Conservation (phyloP, 1,140 invertebrate species). For the Sogatella furcifera region DNA sequence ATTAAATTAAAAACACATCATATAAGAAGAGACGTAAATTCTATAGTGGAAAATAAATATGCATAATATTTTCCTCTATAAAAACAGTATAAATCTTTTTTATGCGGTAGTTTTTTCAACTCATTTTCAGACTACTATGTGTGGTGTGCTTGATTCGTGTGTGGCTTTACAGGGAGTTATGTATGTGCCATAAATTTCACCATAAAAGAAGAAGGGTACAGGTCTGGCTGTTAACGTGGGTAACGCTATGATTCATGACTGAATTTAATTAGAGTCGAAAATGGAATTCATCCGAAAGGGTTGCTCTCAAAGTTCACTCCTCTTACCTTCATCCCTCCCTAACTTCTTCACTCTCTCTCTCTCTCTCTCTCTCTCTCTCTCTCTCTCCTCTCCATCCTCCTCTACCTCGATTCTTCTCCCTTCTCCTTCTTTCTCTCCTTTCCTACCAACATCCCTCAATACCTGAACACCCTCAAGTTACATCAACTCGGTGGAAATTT, state of each 20-base stretch:
- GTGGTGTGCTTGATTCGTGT: too few species aligned
- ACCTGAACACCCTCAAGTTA: background rate
- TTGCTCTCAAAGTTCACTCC: background rate
- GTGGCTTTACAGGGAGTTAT: too few species aligned
- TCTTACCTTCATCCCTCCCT: constrained; percentile 6
- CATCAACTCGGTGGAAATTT: background rate
- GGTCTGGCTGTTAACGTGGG: constrained; percentile 1
- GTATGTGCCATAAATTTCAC: constrained; percentile 3
- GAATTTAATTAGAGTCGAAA: constrained; percentile 9
- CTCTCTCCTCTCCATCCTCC: constrained; percentile 2
- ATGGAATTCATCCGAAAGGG: constrained; percentile 2
- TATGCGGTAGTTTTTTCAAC: background rate
- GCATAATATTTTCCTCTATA: constrained; percentile 8
- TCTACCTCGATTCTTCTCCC: background rate
- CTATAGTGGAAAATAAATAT: constrained; percentile 7
- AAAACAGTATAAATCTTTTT: constrained; percentile 10
- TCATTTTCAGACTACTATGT: constrained; percentile 2
- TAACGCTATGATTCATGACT: constrained; percentile 4
- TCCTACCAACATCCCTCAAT: background rate
- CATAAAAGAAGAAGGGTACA: constrained; percentile 8
- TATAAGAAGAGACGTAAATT: constrained; percentile 2
- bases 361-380: background rate
- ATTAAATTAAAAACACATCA: constrained; percentile 12
- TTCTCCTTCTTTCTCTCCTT: background rate
- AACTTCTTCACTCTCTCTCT: constrained; percentile 10